Evolutionary conservation across 2,797 vertebrate species (phyloP).

Genomic region (Fringilla coelebs): DNA sequence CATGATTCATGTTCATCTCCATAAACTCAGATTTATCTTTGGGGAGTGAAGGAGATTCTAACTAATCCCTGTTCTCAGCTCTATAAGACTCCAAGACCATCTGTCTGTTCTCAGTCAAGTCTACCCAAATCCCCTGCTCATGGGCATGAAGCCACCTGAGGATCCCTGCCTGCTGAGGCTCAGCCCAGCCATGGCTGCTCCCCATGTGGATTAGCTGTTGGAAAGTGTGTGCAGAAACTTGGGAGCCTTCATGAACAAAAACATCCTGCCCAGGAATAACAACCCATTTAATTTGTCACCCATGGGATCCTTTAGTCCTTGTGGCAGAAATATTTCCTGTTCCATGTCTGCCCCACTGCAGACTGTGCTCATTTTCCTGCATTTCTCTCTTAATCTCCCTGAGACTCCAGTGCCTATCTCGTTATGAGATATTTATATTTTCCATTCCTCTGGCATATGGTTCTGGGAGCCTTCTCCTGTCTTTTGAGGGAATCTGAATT

Average conservation of each 20-base stretch:
- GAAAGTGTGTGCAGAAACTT: not conserved
- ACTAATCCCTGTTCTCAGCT: not conserved
- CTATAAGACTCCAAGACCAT: not conserved
- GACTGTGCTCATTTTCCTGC: not conserved
- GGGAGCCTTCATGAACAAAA: not conserved
- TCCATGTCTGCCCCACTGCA: not conserved
- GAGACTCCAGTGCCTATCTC: constrained; percentile 10
- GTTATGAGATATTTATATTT: constrained; percentile 32
- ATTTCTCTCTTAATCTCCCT: constrained; percentile 20
- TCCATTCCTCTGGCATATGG: not conserved
- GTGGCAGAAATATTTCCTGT: not conserved
- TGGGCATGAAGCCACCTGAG: not conserved
- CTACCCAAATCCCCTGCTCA: not conserved
- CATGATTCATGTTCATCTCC: not conserved
- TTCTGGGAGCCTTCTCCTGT: constrained; percentile 7
- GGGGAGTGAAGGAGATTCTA: not conserved
- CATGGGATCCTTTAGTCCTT: not conserved
- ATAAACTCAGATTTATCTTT: not conserved
- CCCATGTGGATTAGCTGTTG: not conserved
- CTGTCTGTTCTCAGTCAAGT: constrained; percentile 8
- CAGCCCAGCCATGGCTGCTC: not conserved
- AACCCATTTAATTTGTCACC: not conserved
- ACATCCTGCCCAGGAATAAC: not conserved
- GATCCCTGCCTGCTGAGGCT: not conserved
- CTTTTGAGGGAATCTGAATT: not conserved